Evolutionary conservation across 2,888 invertebrate species (phyloP), one percentile per base, ranked within the genome.

Genomic region (Callinectes sapidus): DNA sequence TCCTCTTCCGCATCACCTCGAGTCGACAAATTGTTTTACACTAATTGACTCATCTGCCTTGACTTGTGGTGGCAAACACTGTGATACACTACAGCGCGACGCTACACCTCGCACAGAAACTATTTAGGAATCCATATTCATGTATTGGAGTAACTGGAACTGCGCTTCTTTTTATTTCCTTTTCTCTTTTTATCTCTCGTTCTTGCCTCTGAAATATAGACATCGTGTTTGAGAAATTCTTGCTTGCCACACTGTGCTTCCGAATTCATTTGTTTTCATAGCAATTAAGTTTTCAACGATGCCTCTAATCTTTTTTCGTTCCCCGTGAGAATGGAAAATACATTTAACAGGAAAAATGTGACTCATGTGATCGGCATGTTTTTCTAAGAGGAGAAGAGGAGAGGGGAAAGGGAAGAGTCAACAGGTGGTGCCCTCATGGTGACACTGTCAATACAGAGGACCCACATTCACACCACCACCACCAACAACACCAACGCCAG

Each of bases 371-470:
- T n/a, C 16, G 86, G 39, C 32, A 18, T 39, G 42, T 42, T 86
- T 42, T n/a, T 39, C 23, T 42, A 86, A 86, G 86, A 42, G 86
- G 42, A 23, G 86, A 81, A 81, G 81, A 86, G 86, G 86, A n/a
- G 39, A 42, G 42, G 86, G 86, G 86, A n/a, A 23, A 32, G 86
- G 39, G 32, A 86, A 35, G 86, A 39, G 86, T 86, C 86, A 86
- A 86, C 86, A 86, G 42, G 86, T 86, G 86, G 86, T 23, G 35
- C 23, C 42, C 86, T 42, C 42, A 39, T 23, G 35, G 35, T 39
- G 86, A 42, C 86, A 39, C 10, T 86, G 42, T 39, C 18, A 42
- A 86, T 42, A 42, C 39, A 61, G 23, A 13, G 23, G 61, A 23
- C 48, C 71, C 28, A 71, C 6, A n/a, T 23, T 23, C 28, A 71